phyloP scores from a whole-genome alignment of 2,888 invertebrate species.

The Cremastobaeus sp. region DNA sequence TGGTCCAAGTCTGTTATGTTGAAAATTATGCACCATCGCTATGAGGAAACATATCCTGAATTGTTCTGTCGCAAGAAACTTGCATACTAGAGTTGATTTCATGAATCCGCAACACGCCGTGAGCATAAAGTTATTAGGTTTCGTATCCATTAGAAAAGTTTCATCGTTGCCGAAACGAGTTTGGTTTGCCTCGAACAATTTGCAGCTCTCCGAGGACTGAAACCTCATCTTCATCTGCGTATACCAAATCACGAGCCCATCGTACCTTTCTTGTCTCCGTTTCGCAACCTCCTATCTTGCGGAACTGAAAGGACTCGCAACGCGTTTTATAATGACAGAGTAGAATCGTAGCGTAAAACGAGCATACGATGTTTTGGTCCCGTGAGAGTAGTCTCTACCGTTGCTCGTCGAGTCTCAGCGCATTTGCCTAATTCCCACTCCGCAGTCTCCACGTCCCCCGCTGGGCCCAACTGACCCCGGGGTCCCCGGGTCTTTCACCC shows the following conservation, averaged over 20 bases:
- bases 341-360: conserved; percentile 71
- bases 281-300: conserved; percentile 39
- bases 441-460: conserved; percentile 45
- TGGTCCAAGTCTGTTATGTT: no score
- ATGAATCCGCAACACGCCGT: no score
- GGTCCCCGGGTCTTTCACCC: conserved; percentile 73
- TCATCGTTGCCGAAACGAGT: no score
- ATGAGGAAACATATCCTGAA: no score
- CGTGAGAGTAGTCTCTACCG: conserved; percentile 62
- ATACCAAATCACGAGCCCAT: conserved; percentile 10
- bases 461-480: conserved; percentile 68
- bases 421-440: conserved; percentile 55
- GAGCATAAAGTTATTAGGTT: no score
- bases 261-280: conserved; percentile 9
- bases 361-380: conserved; percentile 60
- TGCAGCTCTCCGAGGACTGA: no score
- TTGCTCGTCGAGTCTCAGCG: conserved; percentile 46
- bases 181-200: no score
- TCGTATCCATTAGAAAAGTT: no score
- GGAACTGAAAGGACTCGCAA: conserved; percentile 28
- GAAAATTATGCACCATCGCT: no score
- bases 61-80: no score
- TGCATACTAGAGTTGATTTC: no score
- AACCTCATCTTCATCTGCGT: no score
- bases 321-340: conserved; percentile 55